phyloP scores from a whole-genome alignment of 2,888 invertebrate species.

The Pyrocoelia pectoralis region DNA sequence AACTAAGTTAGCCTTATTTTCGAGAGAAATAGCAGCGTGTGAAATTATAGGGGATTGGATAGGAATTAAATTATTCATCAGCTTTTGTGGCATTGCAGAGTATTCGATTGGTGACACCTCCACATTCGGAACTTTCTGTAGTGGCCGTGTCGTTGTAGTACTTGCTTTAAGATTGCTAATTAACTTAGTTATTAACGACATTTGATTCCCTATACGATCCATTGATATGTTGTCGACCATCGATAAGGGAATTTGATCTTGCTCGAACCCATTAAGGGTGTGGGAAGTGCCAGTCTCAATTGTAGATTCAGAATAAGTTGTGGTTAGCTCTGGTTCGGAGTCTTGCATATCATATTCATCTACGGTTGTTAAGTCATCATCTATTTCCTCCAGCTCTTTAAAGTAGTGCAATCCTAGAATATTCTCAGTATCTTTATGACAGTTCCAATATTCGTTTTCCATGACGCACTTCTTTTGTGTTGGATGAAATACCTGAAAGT shows the following conservation, averaged over 20 bases:
- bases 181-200: slow-evolving; percentile 32
- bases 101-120: slow-evolving; percentile 21
- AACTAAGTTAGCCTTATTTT: slow-evolving; percentile 29
- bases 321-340: neutral
- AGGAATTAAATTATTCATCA: slow-evolving; percentile 14
- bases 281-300: neutral
- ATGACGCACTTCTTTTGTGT: slow-evolving; percentile 25
- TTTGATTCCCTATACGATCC: slow-evolving; percentile 36
- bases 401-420: slow-evolving; percentile 17
- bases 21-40: slow-evolving; percentile 13
- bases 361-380: neutral
- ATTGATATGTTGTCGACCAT: slow-evolving; percentile 21
- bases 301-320: neutral
- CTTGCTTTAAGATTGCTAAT: slow-evolving; percentile 28
- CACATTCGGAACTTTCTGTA: slow-evolving; percentile 8
- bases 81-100: slow-evolving; percentile 19
- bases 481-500: slow-evolving; percentile 29
- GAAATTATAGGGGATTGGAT: neutral
- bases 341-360: neutral
- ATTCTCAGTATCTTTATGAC: slow-evolving; percentile 22
- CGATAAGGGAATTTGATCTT: slow-evolving; percentile 23
- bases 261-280: slow-evolving; percentile 18
- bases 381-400: slow-evolving; percentile 8
- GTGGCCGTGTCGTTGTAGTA: slow-evolving; percentile 12
- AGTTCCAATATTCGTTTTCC: slow-evolving; percentile 22